Percentiles rank a stretch among this genome's conserved stretches.
Evolutionary conservation across 2,888 invertebrate species (phyloP).

Genomic region (Tanypteryx hageni): DNA sequence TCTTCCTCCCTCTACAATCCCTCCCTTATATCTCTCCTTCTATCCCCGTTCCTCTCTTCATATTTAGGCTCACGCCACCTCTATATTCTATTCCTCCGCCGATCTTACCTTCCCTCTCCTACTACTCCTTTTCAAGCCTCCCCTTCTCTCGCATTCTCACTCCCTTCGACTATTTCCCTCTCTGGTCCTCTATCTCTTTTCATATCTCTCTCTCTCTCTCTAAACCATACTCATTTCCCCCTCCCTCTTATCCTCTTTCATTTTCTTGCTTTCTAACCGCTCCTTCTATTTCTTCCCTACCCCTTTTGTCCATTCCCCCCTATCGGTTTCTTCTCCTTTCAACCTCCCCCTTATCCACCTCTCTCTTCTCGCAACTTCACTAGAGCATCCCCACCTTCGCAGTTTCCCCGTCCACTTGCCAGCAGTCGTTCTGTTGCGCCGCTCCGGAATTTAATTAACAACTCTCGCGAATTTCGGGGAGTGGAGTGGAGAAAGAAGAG

Average conservation of each 20-base stretch:
- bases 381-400: neutral
- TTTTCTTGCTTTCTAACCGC: neutral
- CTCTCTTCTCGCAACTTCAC: neutral
- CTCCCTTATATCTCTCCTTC: neutral
- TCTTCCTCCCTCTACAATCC: neutral
- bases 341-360: neutral
- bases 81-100: neutral
- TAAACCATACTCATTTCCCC: neutral
- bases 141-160: neutral
- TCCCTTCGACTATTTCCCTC: neutral
- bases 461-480: constrained; percentile 44
- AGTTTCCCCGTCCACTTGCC: neutral
- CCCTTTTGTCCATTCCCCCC: neutral
- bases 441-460: constrained; percentile 51
- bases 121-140: neutral
- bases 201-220: neutral
- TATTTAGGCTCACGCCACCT: neutral
- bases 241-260: no score
- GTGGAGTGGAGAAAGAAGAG: neutral
- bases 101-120: neutral
- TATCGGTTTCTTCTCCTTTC: neutral
- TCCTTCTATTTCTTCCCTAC: neutral
- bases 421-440: constrained; percentile 30
- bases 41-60: neutral
- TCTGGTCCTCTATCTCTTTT: neutral